These are phyloP conservation scores for Phoenoteleia sp. DNA, from an alignment of 2,888 invertebrate species.

Conservation along the genomic window DNA sequence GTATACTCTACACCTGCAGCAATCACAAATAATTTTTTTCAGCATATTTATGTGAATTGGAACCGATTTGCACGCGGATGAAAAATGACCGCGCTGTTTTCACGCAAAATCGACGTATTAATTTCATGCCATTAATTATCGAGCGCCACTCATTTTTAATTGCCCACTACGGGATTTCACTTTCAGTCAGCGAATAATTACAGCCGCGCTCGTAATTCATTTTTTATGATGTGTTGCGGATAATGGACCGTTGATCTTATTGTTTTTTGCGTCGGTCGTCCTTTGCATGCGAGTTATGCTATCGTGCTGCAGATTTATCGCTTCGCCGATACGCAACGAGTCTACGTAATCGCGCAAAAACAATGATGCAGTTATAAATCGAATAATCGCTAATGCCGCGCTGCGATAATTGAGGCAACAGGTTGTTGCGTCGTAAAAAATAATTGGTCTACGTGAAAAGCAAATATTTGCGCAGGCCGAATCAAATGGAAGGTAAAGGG, in stretches of 20 bases:
- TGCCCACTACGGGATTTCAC: neutral
- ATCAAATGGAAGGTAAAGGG: neutral
- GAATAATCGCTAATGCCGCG: constrained; percentile 17
- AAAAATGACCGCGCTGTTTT: neutral
- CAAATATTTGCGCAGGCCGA: neutral
- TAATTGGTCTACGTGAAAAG: constrained; percentile 9
- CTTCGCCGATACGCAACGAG: constrained; percentile 39
- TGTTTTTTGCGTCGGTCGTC: constrained; percentile 38
- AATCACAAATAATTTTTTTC: constrained; percentile 3
- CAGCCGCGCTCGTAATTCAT: constrained; percentile 23
- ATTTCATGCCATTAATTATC: constrained; percentile 16
- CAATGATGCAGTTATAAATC: constrained; percentile 39
- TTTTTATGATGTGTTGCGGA: constrained; percentile 45
- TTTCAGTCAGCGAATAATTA: constrained; percentile 23
- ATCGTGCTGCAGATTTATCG: constrained; percentile 42
- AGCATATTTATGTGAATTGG: neutral
- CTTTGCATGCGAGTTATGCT: constrained; percentile 31
- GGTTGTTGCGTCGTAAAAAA: constrained; percentile 19
- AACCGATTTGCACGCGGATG: neutral
- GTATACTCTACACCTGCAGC: neutral
- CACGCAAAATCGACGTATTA: neutral
- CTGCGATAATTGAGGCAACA: constrained; percentile 16
- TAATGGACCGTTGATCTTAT: constrained; percentile 39
- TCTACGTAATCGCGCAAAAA: constrained; percentile 31
- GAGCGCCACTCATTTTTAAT: neutral